Conservation (phyloP, 2,888 invertebrate species). For the Coleophora flavipennella region DNA sequence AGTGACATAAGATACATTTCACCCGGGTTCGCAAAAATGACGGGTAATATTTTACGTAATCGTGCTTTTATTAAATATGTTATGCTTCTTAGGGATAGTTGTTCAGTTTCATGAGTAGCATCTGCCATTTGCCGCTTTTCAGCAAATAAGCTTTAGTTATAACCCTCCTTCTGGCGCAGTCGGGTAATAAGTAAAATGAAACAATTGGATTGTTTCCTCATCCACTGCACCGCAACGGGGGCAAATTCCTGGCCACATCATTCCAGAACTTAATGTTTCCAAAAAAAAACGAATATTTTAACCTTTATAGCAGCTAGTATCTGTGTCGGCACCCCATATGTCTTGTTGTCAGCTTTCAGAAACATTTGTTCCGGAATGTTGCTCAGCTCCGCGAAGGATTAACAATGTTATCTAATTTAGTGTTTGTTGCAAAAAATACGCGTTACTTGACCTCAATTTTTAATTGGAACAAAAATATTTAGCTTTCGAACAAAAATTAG, state of each 20-base stretch:
- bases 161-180: too few relatives aligned
- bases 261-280: conserved; percentile 38
- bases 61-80: too few relatives aligned
- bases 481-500: neutral
- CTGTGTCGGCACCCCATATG: conserved; percentile 40
- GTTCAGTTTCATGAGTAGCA: too few relatives aligned
- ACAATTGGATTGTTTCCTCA: too few relatives aligned
- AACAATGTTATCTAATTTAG: conserved; percentile 36
- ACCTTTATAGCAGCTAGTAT: conserved; percentile 22
- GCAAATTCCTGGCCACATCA: conserved; percentile 40
- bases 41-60: too few relatives aligned
- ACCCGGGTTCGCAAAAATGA: too few relatives aligned
- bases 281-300: too few relatives aligned
- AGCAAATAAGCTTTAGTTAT: too few relatives aligned
- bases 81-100: too few relatives aligned
- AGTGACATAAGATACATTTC: too few relatives aligned
- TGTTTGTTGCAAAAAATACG: conserved; percentile 1
- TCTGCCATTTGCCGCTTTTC: too few relatives aligned
- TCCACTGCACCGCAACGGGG: conserved; percentile 40
- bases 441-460: conserved; percentile 5
- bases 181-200: too few relatives aligned
- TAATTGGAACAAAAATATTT: neutral
- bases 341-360: conserved; percentile 26
- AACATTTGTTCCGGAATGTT: conserved; percentile 34
- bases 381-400: conserved; percentile 43